Base-by-base conservation (phyloP, 1,140 invertebrate species). In the Drosophila setifemur region DNA sequence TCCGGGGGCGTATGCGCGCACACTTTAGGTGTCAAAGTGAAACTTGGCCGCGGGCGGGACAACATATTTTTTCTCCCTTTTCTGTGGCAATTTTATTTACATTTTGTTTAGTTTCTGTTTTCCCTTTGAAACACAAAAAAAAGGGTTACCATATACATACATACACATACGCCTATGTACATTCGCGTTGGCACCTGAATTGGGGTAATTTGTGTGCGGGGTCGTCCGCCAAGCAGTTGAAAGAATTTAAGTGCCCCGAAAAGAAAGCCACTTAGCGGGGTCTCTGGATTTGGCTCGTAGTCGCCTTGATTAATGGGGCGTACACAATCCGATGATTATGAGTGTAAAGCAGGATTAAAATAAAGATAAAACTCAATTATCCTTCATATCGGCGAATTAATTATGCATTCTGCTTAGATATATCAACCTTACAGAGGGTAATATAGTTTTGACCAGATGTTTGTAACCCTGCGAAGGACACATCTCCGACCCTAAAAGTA, bases 21-120 rank as follows among this genome's bases (percentile, higher is more conserved):
- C 79, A 85, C 79, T 85, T 85, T 85, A 85, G 79, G 79, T 85
- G 79, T 85, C 79, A 85, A 85, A 85, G 70, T 73, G 70, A 60
- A 68, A 74, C 52, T 72, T 72, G 42, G 68, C 68, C 55, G 47
- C 42, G 26, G 69, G 68, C 47, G 39, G 26, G 67, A 40, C 47
- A 44, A 47, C 25, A 48, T 28, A 50, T 58, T 39, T 53, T 44
- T 16, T 28, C 42, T 25, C 35, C 23, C 14, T 26, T 52, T 58
- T 50, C 57, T 85, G 81, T 72, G 79, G 79, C 74, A 74, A 85
- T 85, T 83, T 85, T 85, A 85, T 85, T 85, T 85, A 71, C 74
- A 83, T 85, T 85, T 52, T 52, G 52, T 54, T 85, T 52, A 47
- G 52, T 54, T 33, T 77, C 64, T 54, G 69, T 53, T 71, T 72